Evolutionary conservation across 2,113 vertebrate species (phyloP), one percentile per base, ranked within the genome.

Genomic region (Sinocyclocheilus grahami): DNA sequence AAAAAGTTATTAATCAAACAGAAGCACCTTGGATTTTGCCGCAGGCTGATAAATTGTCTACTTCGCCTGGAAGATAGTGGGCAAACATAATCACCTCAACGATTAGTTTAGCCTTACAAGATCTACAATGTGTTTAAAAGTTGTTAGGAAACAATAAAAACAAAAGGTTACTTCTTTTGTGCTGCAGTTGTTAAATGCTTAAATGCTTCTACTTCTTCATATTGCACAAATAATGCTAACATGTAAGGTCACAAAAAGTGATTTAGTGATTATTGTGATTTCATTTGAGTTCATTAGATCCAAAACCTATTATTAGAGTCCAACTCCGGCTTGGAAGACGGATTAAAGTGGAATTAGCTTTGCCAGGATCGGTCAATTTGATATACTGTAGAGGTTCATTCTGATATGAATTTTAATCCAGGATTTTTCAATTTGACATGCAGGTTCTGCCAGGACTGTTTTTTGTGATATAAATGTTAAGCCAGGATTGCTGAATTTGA

Each of bases 1-100:
- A 83, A 37, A 24, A 60, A 79, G 75, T 79, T 83, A 86, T 88
- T 86, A 11, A 88, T 88, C 87, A 88, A 80, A 78, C 67, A n/a
- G n/a, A 14, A 71, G 71, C 81, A 84, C 85, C 72, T 58, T 84
- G 85, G 72, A 71, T 55, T 75, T 84, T 79, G 85, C 62, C 71
- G 76, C 9, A 1, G 65, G 58, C 63, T 88, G 87, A 88, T 88
- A 39, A 83, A 88, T 88, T 33, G 81, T 67, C 22, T 37, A 84
- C 85, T 84, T 80, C 63, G 37, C 65, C 30, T n/a, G 81, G 53
- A 63, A 88, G 83, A 88, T 77, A 84, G 78, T 48, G 60, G 46
- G 76, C 55, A 51, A 81, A 67, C 58, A 82, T 82, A 82, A 82
- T 82, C 79, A 82, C 79, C 18, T 30, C 79, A 65, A 20, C 42